Percentiles rank a stretch among this genome's conserved stretches.
These are phyloP conservation scores for Sorex fumeus DNA, from an alignment of 2,113 vertebrate genomes.

Conservation along the genomic window DNA sequence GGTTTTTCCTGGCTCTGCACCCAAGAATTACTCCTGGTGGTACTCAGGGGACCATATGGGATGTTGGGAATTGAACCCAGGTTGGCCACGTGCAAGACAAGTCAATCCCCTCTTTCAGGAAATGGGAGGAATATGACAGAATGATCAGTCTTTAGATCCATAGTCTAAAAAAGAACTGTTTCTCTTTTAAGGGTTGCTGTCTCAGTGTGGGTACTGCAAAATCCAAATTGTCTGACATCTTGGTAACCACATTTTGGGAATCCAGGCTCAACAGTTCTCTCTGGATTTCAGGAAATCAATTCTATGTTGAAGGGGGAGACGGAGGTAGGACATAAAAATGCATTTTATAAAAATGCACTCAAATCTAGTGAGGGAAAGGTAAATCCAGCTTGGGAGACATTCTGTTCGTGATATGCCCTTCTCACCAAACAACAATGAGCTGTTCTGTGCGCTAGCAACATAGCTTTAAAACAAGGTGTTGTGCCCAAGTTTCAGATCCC, in stretches of 20 bases:
- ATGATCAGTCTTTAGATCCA: slow-evolving; percentile 82
- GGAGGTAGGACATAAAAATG: slow-evolving; percentile 34
- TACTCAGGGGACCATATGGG: too few species aligned
- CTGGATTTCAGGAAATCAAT: slow-evolving; percentile 76
- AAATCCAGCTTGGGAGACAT: slow-evolving; percentile 82
- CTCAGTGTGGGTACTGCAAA: slow-evolving; percentile 40
- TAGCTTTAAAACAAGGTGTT: neutral
- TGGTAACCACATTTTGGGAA: neutral
- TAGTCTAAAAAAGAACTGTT: slow-evolving; percentile 65
- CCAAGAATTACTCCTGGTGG: too few species aligned
- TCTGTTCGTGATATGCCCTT: slow-evolving; percentile 82
- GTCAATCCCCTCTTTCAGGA: slow-evolving; percentile 88
- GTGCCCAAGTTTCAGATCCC: too few species aligned
- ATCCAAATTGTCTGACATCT: slow-evolving; percentile 44
- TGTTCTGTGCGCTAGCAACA: neutral
- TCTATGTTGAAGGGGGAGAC: slow-evolving; percentile 68
- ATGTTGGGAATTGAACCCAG: too few species aligned
- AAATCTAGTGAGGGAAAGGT: slow-evolving; percentile 73
- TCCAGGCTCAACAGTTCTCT: slow-evolving; percentile 65
- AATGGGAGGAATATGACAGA: slow-evolving; percentile 72
- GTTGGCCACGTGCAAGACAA: slow-evolving; percentile 57
- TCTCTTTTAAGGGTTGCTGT: slow-evolving; percentile 59
- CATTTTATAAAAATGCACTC: slow-evolving; percentile 79
- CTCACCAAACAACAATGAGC: slow-evolving; percentile 82
- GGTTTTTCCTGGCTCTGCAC: too few species aligned